These are phyloP conservation scores for Hippasteria phrygiana DNA, from an alignment of 53 echinoderm and acorn worm species.

Conservation along the genomic window DNA sequence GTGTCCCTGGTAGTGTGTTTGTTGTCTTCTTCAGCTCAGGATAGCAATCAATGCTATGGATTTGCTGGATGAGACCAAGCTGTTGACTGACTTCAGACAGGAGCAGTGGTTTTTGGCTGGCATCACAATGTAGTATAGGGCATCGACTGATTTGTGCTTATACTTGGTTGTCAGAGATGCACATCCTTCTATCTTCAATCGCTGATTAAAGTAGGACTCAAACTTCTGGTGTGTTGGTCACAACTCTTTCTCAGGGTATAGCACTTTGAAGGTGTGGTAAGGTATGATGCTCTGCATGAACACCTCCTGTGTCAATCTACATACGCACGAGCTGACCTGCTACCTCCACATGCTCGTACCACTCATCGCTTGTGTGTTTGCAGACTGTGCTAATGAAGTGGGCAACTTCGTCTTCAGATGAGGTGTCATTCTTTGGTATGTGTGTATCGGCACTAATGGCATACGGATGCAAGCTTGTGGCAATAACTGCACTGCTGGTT, in stretches of 20 bases:
- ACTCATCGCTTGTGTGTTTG: neutral
- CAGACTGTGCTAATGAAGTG: no score
- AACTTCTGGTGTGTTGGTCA: conserved; percentile 39
- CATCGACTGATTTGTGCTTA: conserved; percentile 55
- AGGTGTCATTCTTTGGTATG: no score
- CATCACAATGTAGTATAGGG: conserved; percentile 53
- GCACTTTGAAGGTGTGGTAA: conserved; percentile 20
- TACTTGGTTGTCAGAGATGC: conserved; percentile 24
- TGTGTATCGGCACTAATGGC: no score
- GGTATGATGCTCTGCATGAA: conserved; percentile 62
- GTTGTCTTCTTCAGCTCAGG: neutral
- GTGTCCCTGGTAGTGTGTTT: no score
- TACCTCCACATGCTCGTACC: neutral
- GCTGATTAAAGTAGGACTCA: conserved; percentile 64
- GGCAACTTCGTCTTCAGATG: no score
- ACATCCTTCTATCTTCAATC: conserved; percentile 52
- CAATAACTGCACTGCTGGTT: no score
- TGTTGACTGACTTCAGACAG: conserved; percentile 66
- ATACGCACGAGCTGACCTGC: neutral
- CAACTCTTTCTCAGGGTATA: neutral
- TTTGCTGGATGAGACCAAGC: conserved; percentile 52
- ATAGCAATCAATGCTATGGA: conserved; percentile 38
- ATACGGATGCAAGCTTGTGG: no score
- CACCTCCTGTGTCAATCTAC: conserved; percentile 69
- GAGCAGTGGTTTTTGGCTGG: conserved; percentile 48